A percentile compares a stretch with the other conserved stretches of the same genome.
phyloP scores from a whole-genome alignment of 2,888 invertebrate genomes.

The Leucoptera coffeella region DNA sequence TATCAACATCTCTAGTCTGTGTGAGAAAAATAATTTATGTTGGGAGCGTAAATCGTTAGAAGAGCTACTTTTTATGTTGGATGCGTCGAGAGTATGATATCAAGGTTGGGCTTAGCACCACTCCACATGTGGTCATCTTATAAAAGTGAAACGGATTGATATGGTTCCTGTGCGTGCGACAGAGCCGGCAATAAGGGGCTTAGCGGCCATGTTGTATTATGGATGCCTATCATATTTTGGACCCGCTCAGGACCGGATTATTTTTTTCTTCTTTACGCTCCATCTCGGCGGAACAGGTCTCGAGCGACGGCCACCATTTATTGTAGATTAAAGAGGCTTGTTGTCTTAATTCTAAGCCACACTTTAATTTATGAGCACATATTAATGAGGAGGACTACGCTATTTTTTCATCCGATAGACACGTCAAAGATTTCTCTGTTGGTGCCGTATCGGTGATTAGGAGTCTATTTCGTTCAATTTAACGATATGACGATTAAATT shows the following conservation, averaged over 20 bases:
- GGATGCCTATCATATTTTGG: conserved; percentile 55
- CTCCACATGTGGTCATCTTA: conserved; percentile 54
- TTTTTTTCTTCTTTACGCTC: conserved; percentile 45
- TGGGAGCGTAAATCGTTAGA: too few species aligned
- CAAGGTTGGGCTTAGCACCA: conserved; percentile 54
- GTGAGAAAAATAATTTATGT: too few species aligned
- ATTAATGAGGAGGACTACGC: conserved; percentile 38
- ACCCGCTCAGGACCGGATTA: conserved; percentile 49
- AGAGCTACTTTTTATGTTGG: too few species aligned
- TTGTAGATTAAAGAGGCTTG: conserved; percentile 55
- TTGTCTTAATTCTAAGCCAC: conserved; percentile 55
- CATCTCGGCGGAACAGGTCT: conserved; percentile 39
- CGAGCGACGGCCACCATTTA: conserved; percentile 48
- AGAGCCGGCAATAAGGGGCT: conserved; percentile 34
- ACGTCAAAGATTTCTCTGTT: conserved; percentile 45
- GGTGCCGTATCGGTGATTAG: conserved; percentile 12
- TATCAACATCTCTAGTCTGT: too few species aligned
- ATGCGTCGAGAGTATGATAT: conserved; percentile 39
- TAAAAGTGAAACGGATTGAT: conserved; percentile 39
- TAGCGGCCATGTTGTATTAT: conserved; percentile 54
- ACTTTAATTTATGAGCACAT: conserved; percentile 47
- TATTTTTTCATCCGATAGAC: conserved; percentile 35
- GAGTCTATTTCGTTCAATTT: conserved; percentile 49
- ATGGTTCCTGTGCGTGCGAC: conserved; percentile 15
- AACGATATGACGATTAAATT: conserved; percentile 54